Conservation (phyloP, 2,113 vertebrate species). For the Myotis brandtii region DNA sequence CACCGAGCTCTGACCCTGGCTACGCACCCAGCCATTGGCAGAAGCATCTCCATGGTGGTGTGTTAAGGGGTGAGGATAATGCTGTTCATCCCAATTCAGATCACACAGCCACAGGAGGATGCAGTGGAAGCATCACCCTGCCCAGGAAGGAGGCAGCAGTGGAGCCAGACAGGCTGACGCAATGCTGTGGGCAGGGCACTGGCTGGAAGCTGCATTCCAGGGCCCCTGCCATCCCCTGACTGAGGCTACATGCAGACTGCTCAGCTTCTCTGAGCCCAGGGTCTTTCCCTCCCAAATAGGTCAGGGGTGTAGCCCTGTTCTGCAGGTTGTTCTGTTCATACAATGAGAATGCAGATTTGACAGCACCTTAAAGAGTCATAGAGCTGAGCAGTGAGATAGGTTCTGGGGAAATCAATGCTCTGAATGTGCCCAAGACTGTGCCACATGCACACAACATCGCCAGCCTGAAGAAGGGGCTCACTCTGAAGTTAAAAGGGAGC, state of each 20-base stretch:
- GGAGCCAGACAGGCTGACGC: not conserved
- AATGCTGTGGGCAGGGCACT: not conserved
- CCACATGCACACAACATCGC: fast-evolving
- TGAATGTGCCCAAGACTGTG: fast-evolving
- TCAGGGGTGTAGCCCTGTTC: not conserved
- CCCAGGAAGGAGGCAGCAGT: not conserved
- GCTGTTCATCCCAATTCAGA: not conserved
- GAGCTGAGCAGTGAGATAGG: not conserved
- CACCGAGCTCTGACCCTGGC: not conserved
- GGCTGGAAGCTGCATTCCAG: not conserved
- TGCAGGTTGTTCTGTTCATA: not conserved
- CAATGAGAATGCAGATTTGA: not conserved
- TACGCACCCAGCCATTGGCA: fast-evolving
- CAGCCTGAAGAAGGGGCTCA: fast-evolving
- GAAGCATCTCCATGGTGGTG: not conserved
- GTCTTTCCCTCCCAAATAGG: not conserved
- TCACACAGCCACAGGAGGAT: fast-evolving
- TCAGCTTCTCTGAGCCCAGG: not conserved
- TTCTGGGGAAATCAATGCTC: fast-evolving
- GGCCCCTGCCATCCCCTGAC: not conserved
- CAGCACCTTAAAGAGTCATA: not conserved
- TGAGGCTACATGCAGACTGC: not conserved
- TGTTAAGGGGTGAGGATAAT: too few species aligned
- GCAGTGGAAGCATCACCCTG: not conserved
- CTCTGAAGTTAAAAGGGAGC: not conserved